Evolutionary conservation across 2,888 invertebrate genomes (phyloP), one percentile per base, ranked within the genome.

Genomic region (Microdon myrmicae): DNA sequence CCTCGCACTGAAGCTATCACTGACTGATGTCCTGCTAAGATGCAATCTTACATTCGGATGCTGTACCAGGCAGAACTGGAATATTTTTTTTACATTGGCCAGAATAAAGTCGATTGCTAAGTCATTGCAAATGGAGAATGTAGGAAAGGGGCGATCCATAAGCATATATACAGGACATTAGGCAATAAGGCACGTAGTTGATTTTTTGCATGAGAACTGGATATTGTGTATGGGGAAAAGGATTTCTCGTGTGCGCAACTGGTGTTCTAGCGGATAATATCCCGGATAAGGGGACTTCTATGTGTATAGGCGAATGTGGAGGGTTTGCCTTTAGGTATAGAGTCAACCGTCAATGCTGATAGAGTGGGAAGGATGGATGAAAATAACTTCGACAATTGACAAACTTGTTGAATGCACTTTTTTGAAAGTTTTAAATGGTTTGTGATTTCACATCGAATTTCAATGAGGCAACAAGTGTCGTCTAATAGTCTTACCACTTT

Each of bases 1-100:
- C 78, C 79, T 79, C 79, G 79, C 76, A 80, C 79, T 79, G 78
- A 79, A 75, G 69, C 67, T 66, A 70, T 70, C 43, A 67, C 67
- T 72, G 73, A 73, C 48, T 67, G 59, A 68, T 69, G 55, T 68
- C 69, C 70, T 68, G 64, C 31, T 47, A 56, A 67, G 68, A 68
- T 69, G 68, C 68, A 70, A 51, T 61, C 67, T 59, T 71, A 72
- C 66, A 54, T 67, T 55, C 43, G 53, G 70, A 70, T 71, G 45
- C 41, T 49, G 45, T 56, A 29, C 34, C 41, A 56, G 28, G 43
- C 35, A 44, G 41, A 17, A 45, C 29, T 16, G 10, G 29, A 13
- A 13, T n/a, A n/a, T 29, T 6, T 13, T 22, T 20, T 31, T 43
- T 10, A 13, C 35, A 10, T 48, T 49, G 23, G 44, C 31, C 20